Evolutionary conservation across 1,140 invertebrate species (phyloP), one percentile per base, ranked within the genome.

Genomic region (Trinorchestia longiramus): DNA sequence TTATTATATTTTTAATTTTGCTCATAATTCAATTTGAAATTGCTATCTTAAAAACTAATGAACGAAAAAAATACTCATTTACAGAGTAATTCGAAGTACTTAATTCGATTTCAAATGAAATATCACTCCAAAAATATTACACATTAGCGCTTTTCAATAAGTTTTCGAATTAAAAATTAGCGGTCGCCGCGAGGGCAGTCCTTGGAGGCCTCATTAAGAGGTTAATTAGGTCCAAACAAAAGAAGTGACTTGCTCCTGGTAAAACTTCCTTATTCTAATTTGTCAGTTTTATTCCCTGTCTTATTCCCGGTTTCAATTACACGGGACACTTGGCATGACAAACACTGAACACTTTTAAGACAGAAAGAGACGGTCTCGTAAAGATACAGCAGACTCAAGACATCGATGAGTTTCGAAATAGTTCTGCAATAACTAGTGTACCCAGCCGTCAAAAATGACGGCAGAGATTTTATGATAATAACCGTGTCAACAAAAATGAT

Each of bases 211-310:
- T 94, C 92, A 94, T 94, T 94, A 94, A 94, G 92, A 45, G 43
- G 92, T 43, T 45, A 94, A 94, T 94, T 94, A 94, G 44, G 43
- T 45, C 11, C 36, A 4, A 47, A 94, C 43, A 94, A 94, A 94
- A 94, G 92, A 19, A 42, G 40, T 45, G 92, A 44, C 92, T 4
- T 90, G 88, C 88, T 41, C 11, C 88, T 90, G 62, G 62, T 28
- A 77, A 77, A 77, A 77, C 62, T 77, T 77, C 28, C 62, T 77
- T 77, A 36, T 77, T 36, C 62, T 77, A 77, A 77, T 77, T 77
- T 77, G 62, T 77, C 62, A 77, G 62, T 77, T 77, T 77, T 77
- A 77, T 11, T 77, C 62, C 15, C 8, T 3, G 62, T 77, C 36
- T 77, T 77, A 77, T 77, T 36, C 62, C 11, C 62, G 62, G 62